Conservation (phyloP, 2,888 invertebrate species). For the Hipparchia sbordonii region DNA sequence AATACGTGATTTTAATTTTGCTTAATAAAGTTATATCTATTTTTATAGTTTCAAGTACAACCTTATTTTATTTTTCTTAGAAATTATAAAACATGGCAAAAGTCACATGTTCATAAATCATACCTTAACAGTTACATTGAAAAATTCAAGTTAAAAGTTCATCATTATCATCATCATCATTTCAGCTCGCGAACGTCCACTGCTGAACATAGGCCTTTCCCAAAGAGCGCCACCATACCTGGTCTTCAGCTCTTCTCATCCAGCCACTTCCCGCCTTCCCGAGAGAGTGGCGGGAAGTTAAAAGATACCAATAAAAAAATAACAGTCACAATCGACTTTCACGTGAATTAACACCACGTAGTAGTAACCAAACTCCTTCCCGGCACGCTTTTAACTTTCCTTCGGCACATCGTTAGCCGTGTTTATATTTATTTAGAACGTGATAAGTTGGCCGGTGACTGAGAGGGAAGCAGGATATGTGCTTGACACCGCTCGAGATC, state of each 20-base stretch:
- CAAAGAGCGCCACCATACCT: too few species aligned
- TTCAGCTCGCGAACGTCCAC: too few species aligned
- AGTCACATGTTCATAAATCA: too few species aligned
- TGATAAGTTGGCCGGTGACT: slow-evolving; percentile 73
- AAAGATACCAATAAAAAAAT: background rate
- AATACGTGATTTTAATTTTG: background rate
- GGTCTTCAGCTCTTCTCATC: too few species aligned
- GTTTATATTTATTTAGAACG: slow-evolving; percentile 77
- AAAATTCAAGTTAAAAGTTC: too few species aligned
- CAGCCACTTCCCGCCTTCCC: too few species aligned
- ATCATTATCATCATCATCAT: too few species aligned
- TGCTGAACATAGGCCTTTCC: too few species aligned
- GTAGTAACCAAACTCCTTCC: slow-evolving; percentile 56
- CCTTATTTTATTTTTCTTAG: too few species aligned
- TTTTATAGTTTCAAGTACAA: background rate
- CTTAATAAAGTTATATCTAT: background rate
- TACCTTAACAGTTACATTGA: too few species aligned
- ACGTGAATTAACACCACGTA: slow-evolving; percentile 38
- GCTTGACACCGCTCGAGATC: slow-evolving; percentile 51
- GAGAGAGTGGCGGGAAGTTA: background rate
- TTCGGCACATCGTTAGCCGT: slow-evolving; percentile 78
- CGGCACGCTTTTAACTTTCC: slow-evolving; percentile 75
- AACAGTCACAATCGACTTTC: slow-evolving; percentile 4
- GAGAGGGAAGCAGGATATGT: slow-evolving; percentile 70
- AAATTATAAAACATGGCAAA: too few species aligned